Evolutionary conservation across 1,140 invertebrate species (phyloP).

Genomic region (Brachionus sp.): DNA sequence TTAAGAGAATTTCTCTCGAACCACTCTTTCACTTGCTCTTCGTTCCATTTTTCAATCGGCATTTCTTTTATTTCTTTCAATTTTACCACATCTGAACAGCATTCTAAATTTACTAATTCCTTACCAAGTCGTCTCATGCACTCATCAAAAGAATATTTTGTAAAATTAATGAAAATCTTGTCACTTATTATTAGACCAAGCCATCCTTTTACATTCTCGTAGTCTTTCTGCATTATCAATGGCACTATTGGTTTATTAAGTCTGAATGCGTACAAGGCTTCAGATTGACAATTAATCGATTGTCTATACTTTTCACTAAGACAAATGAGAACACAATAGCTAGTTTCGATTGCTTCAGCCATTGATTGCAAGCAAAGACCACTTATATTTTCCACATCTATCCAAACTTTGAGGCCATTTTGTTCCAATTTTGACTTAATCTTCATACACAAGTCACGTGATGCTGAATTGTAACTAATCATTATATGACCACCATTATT

Average conservation of each 20-base stretch:
- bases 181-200: constrained; percentile 53
- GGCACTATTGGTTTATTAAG: constrained; percentile 53
- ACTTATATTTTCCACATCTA: constrained; percentile 49
- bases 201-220: constrained; percentile 53
- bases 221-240: constrained; percentile 51
- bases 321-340: constrained; percentile 53
- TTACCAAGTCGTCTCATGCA: not conserved
- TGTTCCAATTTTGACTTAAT: constrained; percentile 6
- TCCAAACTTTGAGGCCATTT: constrained; percentile 46
- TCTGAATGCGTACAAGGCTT: constrained; percentile 55
- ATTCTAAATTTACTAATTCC: not conserved
- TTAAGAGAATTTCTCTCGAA: not conserved
- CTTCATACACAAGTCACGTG: not conserved
- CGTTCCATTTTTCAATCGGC: constrained; percentile 1
- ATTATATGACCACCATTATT: not conserved
- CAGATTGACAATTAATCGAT: constrained; percentile 54
- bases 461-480: constrained; percentile 34
- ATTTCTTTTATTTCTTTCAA: not conserved
- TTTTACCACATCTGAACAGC: not conserved
- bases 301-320: constrained; percentile 57
- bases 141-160: not conserved
- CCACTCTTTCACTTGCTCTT: constrained; percentile 16
- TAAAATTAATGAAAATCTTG: constrained; percentile 52
- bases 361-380: constrained; percentile 55
- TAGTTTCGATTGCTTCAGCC: constrained; percentile 57